Conservation (phyloP, 2,797 vertebrate species). For the Oreochromis grahami region DNA sequence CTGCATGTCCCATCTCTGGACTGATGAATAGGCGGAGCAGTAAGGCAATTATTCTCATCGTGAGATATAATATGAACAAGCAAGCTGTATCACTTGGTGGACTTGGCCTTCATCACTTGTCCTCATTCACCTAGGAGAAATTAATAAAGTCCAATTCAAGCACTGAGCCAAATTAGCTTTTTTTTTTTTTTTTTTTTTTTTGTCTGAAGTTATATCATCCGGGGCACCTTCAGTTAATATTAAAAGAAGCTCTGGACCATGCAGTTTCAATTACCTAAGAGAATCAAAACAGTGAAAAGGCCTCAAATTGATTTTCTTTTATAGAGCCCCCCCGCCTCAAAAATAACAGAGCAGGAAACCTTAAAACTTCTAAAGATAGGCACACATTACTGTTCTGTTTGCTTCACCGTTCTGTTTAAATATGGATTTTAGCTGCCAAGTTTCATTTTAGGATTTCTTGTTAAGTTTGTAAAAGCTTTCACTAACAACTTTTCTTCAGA, state of each 20-base stretch:
- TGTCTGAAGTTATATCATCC: slow-evolving; percentile 37
- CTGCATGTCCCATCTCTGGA: neutral
- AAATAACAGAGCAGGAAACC: neutral
- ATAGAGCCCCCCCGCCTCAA: neutral
- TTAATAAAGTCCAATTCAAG: slow-evolving; percentile 57
- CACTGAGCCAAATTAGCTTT: neutral
- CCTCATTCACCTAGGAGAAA: slow-evolving; percentile 52
- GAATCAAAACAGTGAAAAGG: slow-evolving; percentile 56
- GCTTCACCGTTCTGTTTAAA: neutral
- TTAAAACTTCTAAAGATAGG: neutral
- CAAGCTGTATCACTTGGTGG: slow-evolving; percentile 39
- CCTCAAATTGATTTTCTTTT: slow-evolving; percentile 59
- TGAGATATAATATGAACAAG: slow-evolving; percentile 44
- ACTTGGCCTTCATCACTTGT: slow-evolving; percentile 37
- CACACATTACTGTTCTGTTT: neutral
- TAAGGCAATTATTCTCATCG: slow-evolving; percentile 57
- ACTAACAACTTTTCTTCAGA: neutral
- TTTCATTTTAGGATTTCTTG: neutral
- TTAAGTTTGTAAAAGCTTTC: neutral
- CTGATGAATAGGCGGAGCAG: slow-evolving; percentile 36
- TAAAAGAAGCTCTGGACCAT: slow-evolving; percentile 70
- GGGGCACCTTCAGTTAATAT: slow-evolving; percentile 64
- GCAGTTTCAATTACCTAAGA: slow-evolving; percentile 74
- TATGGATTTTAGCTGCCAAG: neutral
- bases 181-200: neutral